Base-by-base conservation (phyloP, 2,113 vertebrate genomes). In the Cynopterus brachyotis region DNA sequence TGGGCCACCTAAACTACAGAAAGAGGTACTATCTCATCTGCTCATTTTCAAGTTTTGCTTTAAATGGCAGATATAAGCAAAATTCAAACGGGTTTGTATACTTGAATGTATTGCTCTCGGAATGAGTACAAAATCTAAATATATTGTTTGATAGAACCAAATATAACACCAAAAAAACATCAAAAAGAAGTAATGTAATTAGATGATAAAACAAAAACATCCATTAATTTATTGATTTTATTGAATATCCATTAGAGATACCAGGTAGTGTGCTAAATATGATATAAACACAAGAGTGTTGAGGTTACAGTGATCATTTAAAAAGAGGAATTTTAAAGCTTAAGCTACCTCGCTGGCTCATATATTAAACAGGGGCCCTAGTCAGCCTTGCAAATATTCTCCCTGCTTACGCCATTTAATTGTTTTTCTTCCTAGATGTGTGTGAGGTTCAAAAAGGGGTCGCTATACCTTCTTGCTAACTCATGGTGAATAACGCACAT, bases 71-170 rank as follows among this genome's bases (percentile, higher is more conserved):
- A 0, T 76, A 9, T n/a, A 59, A 84, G 35, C 26, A 95, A 93
- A 84, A 70, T 83, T 64, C 42, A 60, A 94, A 85, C 64, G 94
- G 37, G 45, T 73, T 40, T 50, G 10, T 6, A 66, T 37, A 89
- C n/a, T 22, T 86, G 28, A 85, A 66, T 35, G 53, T 40, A 17
- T 64, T 76, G 88, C 26, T 70, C 78, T 35, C 20, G 89, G 57
- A 6, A 17, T 47, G 19, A 10, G 40, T 57, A 22, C 12, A 87
- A 96, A 84, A 80, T 76, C n/a, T 88, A 82, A 81, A 79, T 55
- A 87, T 64, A 83, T 85, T 80, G 28, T 87, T 86, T 75, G 17
- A 88, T 13, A 90, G 59, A 80, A 72, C 26, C 30, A 97, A 95
- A 89, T 42, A 76, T 2, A 75, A 42, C 1, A 84, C 19, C 64